A percentile compares a stretch with the other conserved stretches of the same genome.
phyloP scores from a whole-genome alignment of 2,888 invertebrate species.

The Dexiosoma caninum region DNA sequence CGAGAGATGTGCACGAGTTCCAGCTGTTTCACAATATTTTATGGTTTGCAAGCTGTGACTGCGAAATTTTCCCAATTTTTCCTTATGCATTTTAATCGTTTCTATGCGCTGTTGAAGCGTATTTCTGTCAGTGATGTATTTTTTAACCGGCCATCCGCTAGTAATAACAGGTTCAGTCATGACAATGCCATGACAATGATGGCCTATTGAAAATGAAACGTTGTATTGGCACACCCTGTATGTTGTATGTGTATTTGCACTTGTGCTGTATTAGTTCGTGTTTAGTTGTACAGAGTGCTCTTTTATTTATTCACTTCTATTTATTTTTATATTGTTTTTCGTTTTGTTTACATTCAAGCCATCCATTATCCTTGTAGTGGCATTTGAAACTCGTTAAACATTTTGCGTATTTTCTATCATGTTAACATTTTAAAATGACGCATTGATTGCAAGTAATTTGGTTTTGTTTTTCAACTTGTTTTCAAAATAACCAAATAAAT shows the following conservation, averaged over 20 bases:
- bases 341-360: not conserved
- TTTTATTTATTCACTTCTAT: not conserved
- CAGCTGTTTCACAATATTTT: too few relatives aligned
- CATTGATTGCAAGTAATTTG: constrained; percentile 23
- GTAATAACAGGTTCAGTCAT: too few relatives aligned
- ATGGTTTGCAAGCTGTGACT: too few relatives aligned
- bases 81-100: too few relatives aligned
- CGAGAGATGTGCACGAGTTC: too few relatives aligned
- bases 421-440: constrained; percentile 34
- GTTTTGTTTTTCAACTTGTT: not conserved
- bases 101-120: too few relatives aligned
- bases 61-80: too few relatives aligned
- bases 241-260: not conserved
- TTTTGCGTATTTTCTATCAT: constrained; percentile 20
- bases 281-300: not conserved
- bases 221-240: too few relatives aligned
- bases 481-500: constrained; percentile 9
- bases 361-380: constrained; percentile 30
- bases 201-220: too few relatives aligned
- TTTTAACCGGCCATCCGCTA: too few relatives aligned
- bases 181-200: too few relatives aligned
- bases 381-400: constrained; percentile 14
- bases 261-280: not conserved
- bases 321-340: not conserved
- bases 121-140: too few relatives aligned